phyloP scores from a whole-genome alignment of 2,888 invertebrate genomes.

The Nowickia ferox region DNA sequence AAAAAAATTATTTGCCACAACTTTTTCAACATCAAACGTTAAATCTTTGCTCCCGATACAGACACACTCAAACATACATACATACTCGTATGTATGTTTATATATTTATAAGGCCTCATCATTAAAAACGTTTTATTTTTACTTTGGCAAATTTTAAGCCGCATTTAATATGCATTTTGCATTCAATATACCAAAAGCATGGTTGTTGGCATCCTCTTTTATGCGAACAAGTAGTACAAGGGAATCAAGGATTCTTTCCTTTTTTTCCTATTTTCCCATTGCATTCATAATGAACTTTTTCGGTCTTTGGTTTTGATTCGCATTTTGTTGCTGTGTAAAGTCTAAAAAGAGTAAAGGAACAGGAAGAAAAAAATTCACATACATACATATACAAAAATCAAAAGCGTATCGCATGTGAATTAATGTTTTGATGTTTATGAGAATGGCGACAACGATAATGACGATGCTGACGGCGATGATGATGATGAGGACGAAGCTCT shows the following conservation, averaged over 20 bases:
- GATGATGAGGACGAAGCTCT: slow-evolving; percentile 8
- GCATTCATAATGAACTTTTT: slow-evolving; percentile 61
- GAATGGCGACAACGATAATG: slow-evolving; percentile 29
- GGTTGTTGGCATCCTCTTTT: slow-evolving; percentile 51
- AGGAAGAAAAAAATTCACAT: not conserved
- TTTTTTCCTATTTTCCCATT: slow-evolving; percentile 12
- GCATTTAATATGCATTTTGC: slow-evolving; percentile 67
- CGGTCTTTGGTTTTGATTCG: slow-evolving; percentile 46
- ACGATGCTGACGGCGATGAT: slow-evolving; percentile 5
- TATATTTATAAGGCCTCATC: slow-evolving; percentile 13
- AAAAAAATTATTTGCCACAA: slow-evolving; percentile 12
- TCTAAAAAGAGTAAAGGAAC: not conserved
- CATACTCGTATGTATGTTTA: not conserved
- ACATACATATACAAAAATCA: not conserved
- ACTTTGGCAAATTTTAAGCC: slow-evolving; percentile 65
- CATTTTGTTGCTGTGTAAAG: slow-evolving; percentile 19
- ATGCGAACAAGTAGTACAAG: not conserved
- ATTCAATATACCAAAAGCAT: slow-evolving; percentile 51
- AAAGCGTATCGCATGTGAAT: slow-evolving; percentile 47
- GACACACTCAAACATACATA: not conserved
- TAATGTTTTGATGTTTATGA: slow-evolving; percentile 55
- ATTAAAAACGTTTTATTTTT: slow-evolving; percentile 60
- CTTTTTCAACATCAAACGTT: slow-evolving; percentile 48
- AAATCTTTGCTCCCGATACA: slow-evolving; percentile 11
- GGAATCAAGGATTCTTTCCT: slow-evolving; percentile 6